These are phyloP conservation scores for Drosophila koepferae DNA, from an alignment of 2,888 invertebrate genomes.

Conservation along the genomic window DNA sequence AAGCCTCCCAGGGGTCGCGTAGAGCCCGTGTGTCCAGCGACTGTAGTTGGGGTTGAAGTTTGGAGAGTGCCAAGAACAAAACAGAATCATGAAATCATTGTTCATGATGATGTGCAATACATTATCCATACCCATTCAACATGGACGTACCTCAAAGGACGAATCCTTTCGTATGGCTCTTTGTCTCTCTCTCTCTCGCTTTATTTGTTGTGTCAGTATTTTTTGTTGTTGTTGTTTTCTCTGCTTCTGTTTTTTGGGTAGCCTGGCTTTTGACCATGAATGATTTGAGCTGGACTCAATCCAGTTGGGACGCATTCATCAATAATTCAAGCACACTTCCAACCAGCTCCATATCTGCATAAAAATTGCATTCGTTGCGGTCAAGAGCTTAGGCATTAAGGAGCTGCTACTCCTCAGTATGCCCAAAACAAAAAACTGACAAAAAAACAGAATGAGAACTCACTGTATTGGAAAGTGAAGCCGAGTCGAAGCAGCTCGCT, in stretches of 20 bases:
- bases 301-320: slow-evolving; percentile 75
- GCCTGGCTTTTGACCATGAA: slow-evolving; percentile 53
- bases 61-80: slow-evolving; percentile 42
- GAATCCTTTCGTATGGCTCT: slow-evolving; percentile 52
- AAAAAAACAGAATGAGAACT: neutral
- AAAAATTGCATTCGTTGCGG: slow-evolving; percentile 61
- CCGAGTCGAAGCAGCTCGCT: slow-evolving; percentile 22
- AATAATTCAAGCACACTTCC: slow-evolving; percentile 74
- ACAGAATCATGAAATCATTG: slow-evolving; percentile 80
- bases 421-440: slow-evolving; percentile 4
- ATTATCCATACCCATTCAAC: slow-evolving; percentile 71
- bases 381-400: slow-evolving; percentile 37
- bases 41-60: neutral
- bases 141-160: slow-evolving; percentile 63
- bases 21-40: slow-evolving; percentile 17
- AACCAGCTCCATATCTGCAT: slow-evolving; percentile 43
- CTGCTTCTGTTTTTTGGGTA: slow-evolving; percentile 10
- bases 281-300: slow-evolving; percentile 73
- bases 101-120: slow-evolving; percentile 79
- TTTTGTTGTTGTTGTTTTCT: neutral
- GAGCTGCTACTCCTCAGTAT: slow-evolving; percentile 19
- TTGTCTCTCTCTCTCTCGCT: slow-evolving; percentile 23
- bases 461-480: neutral
- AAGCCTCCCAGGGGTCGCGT: slow-evolving; percentile 56
- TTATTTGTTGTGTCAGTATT: neutral